phyloP scores from a whole-genome alignment of 1,140 invertebrate species.

The Forficula auricularia region DNA sequence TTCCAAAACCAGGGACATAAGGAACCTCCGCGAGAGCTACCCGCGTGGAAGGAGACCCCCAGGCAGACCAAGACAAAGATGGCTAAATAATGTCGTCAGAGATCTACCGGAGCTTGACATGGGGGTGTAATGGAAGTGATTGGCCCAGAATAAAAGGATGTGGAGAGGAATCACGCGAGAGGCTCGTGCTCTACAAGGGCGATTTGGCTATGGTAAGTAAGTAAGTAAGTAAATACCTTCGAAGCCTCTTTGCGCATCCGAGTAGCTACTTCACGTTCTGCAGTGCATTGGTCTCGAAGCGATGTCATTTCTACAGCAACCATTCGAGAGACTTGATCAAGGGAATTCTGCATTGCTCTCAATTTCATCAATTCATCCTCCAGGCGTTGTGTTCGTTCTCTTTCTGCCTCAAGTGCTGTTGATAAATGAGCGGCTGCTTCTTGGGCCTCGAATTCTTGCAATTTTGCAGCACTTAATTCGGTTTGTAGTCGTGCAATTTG shows the following conservation, averaged over 20 bases:
- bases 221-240: constrained; percentile 15
- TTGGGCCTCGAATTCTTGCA: constrained; percentile 50
- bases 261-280: constrained; percentile 36
- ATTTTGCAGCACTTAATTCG: constrained; percentile 38
- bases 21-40: no score
- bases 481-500: constrained; percentile 48
- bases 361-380: constrained; percentile 34
- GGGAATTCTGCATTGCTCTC: constrained; percentile 34
- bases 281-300: constrained; percentile 37
- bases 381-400: constrained; percentile 25
- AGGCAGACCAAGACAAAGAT: no score
- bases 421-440: constrained; percentile 32
- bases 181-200: no score
- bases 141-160: no score
- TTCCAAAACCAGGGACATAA: no score
- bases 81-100: no score
- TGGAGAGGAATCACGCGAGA: no score
- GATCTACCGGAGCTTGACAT: no score
- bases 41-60: no score
- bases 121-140: no score
- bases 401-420: constrained; percentile 36
- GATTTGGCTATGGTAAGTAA: no score
- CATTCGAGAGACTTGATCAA: constrained; percentile 42
- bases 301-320: constrained; percentile 41
- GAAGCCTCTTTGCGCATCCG: constrained; percentile 29